Conservation (phyloP, 2,797 vertebrate genomes). For the Pelochelys cantorii region DNA sequence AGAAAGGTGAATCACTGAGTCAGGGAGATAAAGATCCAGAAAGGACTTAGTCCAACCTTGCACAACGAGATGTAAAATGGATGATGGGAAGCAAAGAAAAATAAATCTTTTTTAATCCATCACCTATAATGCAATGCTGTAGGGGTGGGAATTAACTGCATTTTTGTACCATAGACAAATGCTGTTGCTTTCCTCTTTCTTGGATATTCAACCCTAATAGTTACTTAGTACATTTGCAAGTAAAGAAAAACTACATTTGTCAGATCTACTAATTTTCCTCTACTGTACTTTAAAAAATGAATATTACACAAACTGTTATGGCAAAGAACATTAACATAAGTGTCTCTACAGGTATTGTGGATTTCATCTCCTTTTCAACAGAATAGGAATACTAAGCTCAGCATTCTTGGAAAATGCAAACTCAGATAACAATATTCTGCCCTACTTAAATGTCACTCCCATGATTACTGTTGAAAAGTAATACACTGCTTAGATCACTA, state of each 20-base stretch:
- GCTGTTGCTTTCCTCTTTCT: neutral
- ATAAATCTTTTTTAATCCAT: neutral
- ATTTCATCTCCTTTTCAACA: neutral
- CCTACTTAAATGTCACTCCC: neutral
- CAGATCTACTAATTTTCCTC: neutral
- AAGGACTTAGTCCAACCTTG: neutral
- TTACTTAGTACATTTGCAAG: neutral
- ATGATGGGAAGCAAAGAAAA: conserved; percentile 17
- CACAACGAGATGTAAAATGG: neutral
- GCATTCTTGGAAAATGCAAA: neutral
- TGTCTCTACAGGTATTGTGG: neutral
- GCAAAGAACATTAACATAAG: neutral
- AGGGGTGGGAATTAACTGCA: neutral
- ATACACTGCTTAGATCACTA: neutral
- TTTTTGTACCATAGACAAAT: neutral
- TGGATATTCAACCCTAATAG: neutral
- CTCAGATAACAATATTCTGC: neutral
- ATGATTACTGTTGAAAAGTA: neutral
- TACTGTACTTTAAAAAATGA: neutral
- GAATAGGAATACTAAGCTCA: neutral
- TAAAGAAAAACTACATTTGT: neutral
- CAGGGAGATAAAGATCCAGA: conserved; percentile 10
- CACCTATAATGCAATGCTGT: neutral
- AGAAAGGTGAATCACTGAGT: neutral
- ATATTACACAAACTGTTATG: neutral